Evolutionary conservation across 2,797 vertebrate species (phyloP).

Genomic region (Sciurus carolinensis): DNA sequence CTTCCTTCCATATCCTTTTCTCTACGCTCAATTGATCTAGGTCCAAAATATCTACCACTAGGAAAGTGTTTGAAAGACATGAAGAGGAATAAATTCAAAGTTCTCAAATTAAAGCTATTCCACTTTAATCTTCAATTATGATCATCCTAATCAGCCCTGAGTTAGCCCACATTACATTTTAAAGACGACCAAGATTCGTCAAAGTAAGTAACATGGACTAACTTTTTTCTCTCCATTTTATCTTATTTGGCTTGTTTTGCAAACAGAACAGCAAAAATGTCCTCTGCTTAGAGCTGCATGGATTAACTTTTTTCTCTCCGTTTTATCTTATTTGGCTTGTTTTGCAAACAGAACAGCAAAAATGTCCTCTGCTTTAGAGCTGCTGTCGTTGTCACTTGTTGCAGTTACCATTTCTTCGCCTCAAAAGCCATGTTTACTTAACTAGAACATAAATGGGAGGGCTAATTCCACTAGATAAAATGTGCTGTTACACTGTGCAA

Average conservation of each 20-base stretch:
- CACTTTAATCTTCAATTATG: not conserved
- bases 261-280: constrained; percentile 52
- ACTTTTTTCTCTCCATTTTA: constrained; percentile 47
- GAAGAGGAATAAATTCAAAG: constrained; percentile 16
- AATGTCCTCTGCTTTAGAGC: constrained; percentile 1
- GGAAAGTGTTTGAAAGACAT: not conserved
- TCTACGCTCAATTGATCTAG: not conserved
- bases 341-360: constrained; percentile 53
- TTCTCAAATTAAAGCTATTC: constrained; percentile 33
- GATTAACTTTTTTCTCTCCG: constrained; percentile 18
- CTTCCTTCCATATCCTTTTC: not conserved
- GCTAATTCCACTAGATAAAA: constrained; percentile 69
- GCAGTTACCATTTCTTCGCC: constrained; percentile 43
- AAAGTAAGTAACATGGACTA: not conserved
- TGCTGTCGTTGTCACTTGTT: not conserved
- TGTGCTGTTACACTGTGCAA: constrained; percentile 9
- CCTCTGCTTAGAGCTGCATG: not conserved
- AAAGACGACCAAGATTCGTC: not conserved
- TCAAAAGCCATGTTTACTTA: constrained; percentile 67
- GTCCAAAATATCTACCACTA: constrained; percentile 24
- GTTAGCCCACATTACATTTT: not conserved
- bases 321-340: constrained; percentile 57
- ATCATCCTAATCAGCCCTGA: not conserved
- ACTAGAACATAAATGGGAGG: constrained; percentile 55
- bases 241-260: constrained; percentile 41